Conservation (phyloP, 1,140 invertebrate genomes). For the Hylyphantes graminicola region DNA sequence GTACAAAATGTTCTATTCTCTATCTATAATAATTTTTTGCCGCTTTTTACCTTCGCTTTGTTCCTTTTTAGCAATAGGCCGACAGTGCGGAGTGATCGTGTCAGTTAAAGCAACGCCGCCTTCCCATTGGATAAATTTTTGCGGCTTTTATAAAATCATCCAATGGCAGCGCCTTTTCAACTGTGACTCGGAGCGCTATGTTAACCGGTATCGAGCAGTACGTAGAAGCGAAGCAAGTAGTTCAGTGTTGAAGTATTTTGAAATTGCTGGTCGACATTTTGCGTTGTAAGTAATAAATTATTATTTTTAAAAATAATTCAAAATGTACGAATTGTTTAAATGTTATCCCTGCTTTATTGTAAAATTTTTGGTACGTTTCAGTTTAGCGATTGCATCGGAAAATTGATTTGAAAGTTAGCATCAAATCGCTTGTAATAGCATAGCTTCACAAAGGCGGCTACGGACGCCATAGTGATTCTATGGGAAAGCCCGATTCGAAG, state of each 20-base stretch:
- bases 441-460: constrained; percentile 52
- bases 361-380: not conserved
- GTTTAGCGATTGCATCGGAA: not conserved
- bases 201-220: constrained; percentile 12
- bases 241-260: not conserved
- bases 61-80: constrained; percentile 35
- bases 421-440: not conserved
- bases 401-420: not conserved
- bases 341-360: not conserved
- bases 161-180: constrained; percentile 31
- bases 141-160: constrained; percentile 43
- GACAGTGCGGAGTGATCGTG: constrained; percentile 43
- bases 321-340: not conserved
- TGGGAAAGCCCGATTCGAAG: constrained; percentile 24
- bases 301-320: not conserved
- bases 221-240: constrained; percentile 19
- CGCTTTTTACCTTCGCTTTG: constrained; percentile 23
- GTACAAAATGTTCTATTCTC: too few relatives aligned
- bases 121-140: constrained; percentile 40
- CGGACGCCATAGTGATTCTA: constrained; percentile 55
- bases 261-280: not conserved
- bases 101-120: constrained; percentile 41
- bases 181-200: constrained; percentile 46
- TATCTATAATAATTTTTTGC: constrained; percentile 7
- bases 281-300: constrained; percentile 28